Evolutionary conservation across 1,140 invertebrate species (phyloP).

Genomic region (Halesus radiatus): DNA sequence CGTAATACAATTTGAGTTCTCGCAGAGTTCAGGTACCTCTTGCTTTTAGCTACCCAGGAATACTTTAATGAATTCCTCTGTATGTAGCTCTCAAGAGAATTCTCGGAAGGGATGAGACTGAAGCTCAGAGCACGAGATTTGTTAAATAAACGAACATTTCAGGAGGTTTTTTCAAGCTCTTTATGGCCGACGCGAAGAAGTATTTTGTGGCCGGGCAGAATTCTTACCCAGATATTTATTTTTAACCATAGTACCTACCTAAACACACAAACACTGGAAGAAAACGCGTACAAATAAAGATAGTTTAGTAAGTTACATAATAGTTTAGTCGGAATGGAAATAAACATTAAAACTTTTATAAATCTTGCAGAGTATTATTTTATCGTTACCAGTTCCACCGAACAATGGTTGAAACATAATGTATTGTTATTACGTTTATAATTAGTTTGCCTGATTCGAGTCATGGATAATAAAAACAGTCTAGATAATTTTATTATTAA

Average conservation of each 20-base stretch:
- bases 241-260: not conserved
- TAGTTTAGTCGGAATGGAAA: not conserved
- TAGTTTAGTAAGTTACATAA: not conserved
- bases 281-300: not conserved
- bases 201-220: not conserved
- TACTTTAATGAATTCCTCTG: constrained; percentile 31
- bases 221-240: not conserved
- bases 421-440: not conserved
- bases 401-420: no score
- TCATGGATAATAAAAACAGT: not conserved
- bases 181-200: not conserved
- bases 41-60: not conserved
- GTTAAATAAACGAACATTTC: constrained; percentile 13
- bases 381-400: no score
- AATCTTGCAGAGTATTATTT: no score
- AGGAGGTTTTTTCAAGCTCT: not conserved
- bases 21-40: not conserved
- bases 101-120: constrained; percentile 4
- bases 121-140: not conserved
- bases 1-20: constrained; percentile 5
- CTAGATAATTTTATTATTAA: not conserved
- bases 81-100: not conserved
- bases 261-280: not conserved
- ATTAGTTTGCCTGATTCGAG: not conserved
- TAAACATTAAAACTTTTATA: not conserved